Percentiles rank a stretch among this genome's conserved stretches.
Conservation (phyloP, 1,140 invertebrate genomes). For the Eumeta japonica region DNA sequence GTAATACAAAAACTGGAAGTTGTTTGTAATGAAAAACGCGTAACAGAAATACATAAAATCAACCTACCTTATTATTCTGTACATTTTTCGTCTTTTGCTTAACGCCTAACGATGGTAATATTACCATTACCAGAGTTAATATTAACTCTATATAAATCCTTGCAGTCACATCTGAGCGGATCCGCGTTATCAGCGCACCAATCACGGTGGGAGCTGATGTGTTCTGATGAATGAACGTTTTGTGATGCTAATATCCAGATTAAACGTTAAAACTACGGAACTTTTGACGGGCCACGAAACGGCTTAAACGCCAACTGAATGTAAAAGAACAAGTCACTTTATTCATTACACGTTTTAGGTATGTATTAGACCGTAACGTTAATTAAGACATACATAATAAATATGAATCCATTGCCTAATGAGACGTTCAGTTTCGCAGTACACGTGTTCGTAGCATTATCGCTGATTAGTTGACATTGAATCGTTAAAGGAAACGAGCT, state of each 20-base stretch:
- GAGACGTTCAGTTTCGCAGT: slow-evolving; percentile 21
- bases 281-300: not conserved
- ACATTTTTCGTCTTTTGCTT: too few species aligned
- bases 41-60: too few species aligned
- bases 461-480: slow-evolving; percentile 34
- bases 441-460: slow-evolving; percentile 38
- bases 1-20: too few species aligned
- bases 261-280: slow-evolving; percentile 24
- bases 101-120: too few species aligned
- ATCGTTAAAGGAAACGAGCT: slow-evolving; percentile 8
- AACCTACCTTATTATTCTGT: too few species aligned
- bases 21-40: too few species aligned
- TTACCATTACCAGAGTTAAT: too few species aligned
- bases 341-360: not conserved
- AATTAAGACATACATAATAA: not conserved
- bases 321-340: not conserved
- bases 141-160: slow-evolving; percentile 23
- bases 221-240: slow-evolving; percentile 45
- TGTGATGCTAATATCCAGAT: slow-evolving; percentile 43
- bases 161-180: not conserved
- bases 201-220: slow-evolving; percentile 32
- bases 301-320: not conserved
- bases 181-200: slow-evolving; percentile 27
- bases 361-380: not conserved
- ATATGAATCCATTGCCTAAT: too few species aligned